Conservation (phyloP, 2,113 vertebrate species). For the Eclectus roratus region DNA sequence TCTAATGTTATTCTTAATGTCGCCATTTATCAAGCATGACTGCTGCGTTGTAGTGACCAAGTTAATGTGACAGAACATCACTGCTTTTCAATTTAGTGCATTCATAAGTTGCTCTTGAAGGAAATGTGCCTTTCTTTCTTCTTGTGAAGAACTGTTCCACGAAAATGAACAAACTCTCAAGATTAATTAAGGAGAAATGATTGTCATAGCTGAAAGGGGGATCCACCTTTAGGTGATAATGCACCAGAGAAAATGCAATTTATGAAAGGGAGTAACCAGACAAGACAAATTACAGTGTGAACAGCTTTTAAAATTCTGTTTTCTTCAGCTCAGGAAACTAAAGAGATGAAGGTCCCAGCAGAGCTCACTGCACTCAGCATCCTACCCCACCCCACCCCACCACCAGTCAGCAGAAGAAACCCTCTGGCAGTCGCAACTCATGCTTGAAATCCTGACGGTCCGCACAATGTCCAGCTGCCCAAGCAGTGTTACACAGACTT, state of each 20-base stretch:
- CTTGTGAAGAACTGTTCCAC: neutral
- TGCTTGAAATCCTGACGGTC: neutral
- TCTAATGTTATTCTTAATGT: conserved; percentile 50
- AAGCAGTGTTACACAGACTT: neutral
- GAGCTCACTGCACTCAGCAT: accelerated
- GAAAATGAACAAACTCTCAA: neutral
- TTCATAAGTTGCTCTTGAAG: conserved; percentile 5
- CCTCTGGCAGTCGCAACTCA: accelerated
- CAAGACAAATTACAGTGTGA: neutral
- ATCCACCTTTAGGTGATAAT: neutral
- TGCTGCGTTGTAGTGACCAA: neutral
- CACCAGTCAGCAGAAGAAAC: neutral
- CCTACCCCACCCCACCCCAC: accelerated
- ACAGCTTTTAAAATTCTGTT: neutral
- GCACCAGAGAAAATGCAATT: neutral
- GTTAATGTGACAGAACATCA: conserved; percentile 42
- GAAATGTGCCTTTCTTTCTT: conserved; percentile 11
- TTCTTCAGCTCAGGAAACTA: neutral
- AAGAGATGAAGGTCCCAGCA: neutral
- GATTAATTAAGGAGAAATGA: conserved; percentile 47
- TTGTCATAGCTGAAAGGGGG: neutral
- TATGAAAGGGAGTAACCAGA: neutral
- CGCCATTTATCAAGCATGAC: neutral
- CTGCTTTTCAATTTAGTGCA: conserved; percentile 40
- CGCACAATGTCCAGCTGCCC: neutral